Evolutionary conservation across 2,113 vertebrate genomes (phyloP).

Genomic region (Hydrochoerus hydrochaeris): DNA sequence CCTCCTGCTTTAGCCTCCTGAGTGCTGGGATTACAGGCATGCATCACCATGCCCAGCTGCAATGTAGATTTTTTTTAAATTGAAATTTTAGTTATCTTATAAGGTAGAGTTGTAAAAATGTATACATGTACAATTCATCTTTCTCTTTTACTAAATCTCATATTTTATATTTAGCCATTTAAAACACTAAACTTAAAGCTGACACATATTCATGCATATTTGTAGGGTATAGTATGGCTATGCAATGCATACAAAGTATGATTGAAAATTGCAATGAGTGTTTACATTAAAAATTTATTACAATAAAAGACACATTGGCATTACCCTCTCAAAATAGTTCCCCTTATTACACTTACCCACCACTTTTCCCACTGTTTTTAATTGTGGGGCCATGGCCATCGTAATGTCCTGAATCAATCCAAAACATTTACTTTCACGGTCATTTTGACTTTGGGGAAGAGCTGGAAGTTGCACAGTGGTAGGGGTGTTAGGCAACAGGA

Average conservation of each 20-base stretch:
- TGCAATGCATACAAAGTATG: neutral
- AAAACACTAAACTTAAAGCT: neutral
- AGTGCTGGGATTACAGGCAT: neutral
- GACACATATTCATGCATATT: neutral
- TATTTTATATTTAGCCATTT: neutral
- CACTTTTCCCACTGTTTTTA: neutral
- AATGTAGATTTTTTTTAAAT: neutral
- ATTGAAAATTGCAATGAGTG: neutral
- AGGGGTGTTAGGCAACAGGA: too few species aligned
- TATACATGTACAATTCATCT: neutral
- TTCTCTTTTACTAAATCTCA: neutral
- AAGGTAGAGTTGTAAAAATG: slow-evolving; percentile 30
- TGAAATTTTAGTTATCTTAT: neutral
- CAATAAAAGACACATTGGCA: neutral
- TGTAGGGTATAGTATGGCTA: neutral
- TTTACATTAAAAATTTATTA: neutral
- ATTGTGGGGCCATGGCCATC: neutral
- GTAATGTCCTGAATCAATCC: neutral
- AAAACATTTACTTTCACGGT: neutral
- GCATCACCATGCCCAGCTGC: neutral
- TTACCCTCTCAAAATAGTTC: neutral
- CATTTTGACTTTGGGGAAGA: neutral
- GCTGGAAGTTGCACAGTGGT: neutral
- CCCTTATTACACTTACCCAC: neutral
- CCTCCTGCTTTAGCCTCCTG: neutral